Evolutionary conservation across 2,113 vertebrate species (phyloP).

Genomic region (Coryphaenoides rupestris): DNA sequence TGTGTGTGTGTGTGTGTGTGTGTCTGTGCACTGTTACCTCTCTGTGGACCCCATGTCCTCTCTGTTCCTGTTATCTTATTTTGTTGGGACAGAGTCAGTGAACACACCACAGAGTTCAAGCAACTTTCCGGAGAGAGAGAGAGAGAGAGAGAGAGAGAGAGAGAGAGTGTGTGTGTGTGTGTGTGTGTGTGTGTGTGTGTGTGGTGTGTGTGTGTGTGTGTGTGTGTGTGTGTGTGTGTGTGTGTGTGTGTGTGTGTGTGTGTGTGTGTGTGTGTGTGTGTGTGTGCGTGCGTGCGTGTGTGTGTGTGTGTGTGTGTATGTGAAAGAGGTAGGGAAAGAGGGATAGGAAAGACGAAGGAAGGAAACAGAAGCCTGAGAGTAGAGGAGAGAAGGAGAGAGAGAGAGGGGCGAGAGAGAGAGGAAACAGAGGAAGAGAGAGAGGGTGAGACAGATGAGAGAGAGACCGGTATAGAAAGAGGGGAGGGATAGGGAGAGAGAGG

Average conservation of each 20-base stretch:
- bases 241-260: background rate
- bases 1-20: background rate
- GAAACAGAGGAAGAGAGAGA: background rate
- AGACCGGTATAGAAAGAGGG: background rate
- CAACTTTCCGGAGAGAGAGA: conserved; percentile 10
- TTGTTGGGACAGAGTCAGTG: conserved; percentile 18
- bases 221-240: background rate
- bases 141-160: background rate
- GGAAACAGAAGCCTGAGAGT: background rate
- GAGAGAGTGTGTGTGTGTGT: conserved; percentile 6
- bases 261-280: conserved; percentile 1
- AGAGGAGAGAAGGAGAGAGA: background rate
- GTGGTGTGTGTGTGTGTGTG: background rate
- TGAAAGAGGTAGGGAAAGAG: background rate
- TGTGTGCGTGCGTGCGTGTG: background rate
- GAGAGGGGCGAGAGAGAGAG: background rate
- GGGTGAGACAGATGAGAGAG: conserved; percentile 7
- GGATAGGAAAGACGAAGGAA: conserved; percentile 10
- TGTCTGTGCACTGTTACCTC: background rate
- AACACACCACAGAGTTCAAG: conserved; percentile 17
- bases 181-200: background rate
- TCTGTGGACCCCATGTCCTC: conserved; percentile 10
- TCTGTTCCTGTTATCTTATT: conserved; percentile 41
- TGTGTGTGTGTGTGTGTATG: conserved; percentile 1
- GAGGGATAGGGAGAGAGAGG: background rate